Conservation (phyloP, 2,797 vertebrate genomes). For the Menidia menidia region DNA sequence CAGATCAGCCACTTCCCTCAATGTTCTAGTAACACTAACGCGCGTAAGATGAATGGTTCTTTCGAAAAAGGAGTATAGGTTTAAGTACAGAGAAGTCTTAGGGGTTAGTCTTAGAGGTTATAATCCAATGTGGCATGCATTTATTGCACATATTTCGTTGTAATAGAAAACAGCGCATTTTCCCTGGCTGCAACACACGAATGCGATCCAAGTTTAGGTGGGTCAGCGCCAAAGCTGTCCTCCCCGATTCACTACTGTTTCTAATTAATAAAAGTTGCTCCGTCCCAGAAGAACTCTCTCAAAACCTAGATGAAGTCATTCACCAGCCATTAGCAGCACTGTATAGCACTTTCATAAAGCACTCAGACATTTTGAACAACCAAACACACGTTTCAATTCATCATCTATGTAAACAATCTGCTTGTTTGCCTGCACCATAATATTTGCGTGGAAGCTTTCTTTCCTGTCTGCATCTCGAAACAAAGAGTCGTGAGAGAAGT, state of each 20-base stretch:
- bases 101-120: conserved; percentile 8
- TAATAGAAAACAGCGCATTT: not conserved
- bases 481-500: conserved; percentile 10
- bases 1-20: not conserved
- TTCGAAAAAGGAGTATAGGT: conserved; percentile 21
- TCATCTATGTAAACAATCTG: conserved; percentile 27
- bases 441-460: conserved; percentile 31
- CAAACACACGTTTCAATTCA: conserved; percentile 26
- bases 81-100: conserved; percentile 21
- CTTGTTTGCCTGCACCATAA: conserved; percentile 31
- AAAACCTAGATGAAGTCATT: conserved; percentile 12
- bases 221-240: conserved; percentile 9
- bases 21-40: conserved; percentile 5
- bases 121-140: conserved; percentile 1
- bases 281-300: not conserved
- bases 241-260: conserved; percentile 3
- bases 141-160: conserved; percentile 3
- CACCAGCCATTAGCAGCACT: conserved; percentile 39
- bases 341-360: conserved; percentile 48
- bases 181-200: not conserved
- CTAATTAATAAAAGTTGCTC: conserved; percentile 16
- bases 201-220: conserved; percentile 12
- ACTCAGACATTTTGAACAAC: conserved; percentile 7
- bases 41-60: conserved; percentile 8
- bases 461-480: conserved; percentile 43